Base-by-base conservation (phyloP, 2,797 vertebrate species). In the Distichodus sexfasciatus region DNA sequence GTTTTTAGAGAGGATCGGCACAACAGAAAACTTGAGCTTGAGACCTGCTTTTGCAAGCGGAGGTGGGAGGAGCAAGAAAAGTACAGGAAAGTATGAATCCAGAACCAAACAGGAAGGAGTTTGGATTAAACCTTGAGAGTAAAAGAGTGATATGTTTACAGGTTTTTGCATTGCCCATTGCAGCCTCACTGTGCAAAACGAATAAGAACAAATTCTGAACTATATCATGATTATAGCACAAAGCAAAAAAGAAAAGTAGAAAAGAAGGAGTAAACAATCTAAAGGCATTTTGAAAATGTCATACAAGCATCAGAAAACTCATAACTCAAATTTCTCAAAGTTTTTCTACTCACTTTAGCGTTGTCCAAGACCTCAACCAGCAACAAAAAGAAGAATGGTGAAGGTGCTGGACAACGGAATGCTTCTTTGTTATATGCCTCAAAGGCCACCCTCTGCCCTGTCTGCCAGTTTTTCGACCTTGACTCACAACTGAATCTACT, bases 311-410 rank as follows among this genome's bases (percentile, higher is more conserved):
- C n/a, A n/a, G n/a, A n/a, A n/a, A n/a, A n/a, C n/a, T n/a, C n/a
- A n/a, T n/a, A n/a, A n/a, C 11, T 14, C 17, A 67, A 28, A 3
- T 11, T 26, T 21, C 4, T 23, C 19, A 6, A 23, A 7, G 14
- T 33, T 15, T 48, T 63, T 11, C n/a, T 36, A 47, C 67, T 75
- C 11, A 75, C 73, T 67, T 55, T 65, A 9, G 23, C 21, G 59
- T 60, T 26, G 31, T 5, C 17, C 23, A 21, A 70, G 46, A 54
- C 23, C 38, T 29, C 41, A 15, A 38, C 1, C 9, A 66, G 36
- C 12, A 47, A 47, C 47, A 1, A 41, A 6, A 24, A 43, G 35
- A 59, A 41, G 58, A 64, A 50, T 10, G 29, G 36, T 15, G 46
- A 64, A 24, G 41, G 40, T 50, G 40, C 26, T 9, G 38, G 19